Evolutionary conservation across 2,797 vertebrate species (phyloP).

Genomic region (Betta splendens): DNA sequence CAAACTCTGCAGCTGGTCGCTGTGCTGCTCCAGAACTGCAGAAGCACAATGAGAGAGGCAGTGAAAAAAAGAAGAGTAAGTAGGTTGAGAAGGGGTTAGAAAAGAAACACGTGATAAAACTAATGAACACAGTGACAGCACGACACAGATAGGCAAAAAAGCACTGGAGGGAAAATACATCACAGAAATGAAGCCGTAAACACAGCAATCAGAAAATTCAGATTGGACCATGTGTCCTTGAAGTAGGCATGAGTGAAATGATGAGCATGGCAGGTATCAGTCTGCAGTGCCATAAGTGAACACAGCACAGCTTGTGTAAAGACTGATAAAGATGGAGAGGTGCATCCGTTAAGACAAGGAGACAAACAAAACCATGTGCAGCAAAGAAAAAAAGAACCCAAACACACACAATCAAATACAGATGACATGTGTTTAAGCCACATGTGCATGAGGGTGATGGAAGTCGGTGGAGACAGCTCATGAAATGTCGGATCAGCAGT

Average conservation of each 20-base stretch:
- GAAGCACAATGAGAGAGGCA: slow-evolving; percentile 39
- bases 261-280: slow-evolving; percentile 20
- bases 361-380: slow-evolving; percentile 12
- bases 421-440: slow-evolving; percentile 17
- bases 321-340: slow-evolving; percentile 32
- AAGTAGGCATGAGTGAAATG: slow-evolving; percentile 3
- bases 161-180: slow-evolving; percentile 17
- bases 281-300: slow-evolving; percentile 32
- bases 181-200: no score
- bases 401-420: slow-evolving; percentile 23
- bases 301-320: slow-evolving; percentile 44
- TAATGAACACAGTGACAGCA: slow-evolving; percentile 25
- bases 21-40: slow-evolving; percentile 86
- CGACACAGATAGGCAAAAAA: slow-evolving; percentile 24
- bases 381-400: slow-evolving; percentile 9
- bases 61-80: slow-evolving; percentile 1
- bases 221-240: background rate
- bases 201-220: slow-evolving; percentile 11
- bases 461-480: slow-evolving; percentile 42
- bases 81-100: background rate
- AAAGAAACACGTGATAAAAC: background rate
- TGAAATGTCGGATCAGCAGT: slow-evolving; percentile 68
- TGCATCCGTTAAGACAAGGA: slow-evolving; percentile 29
- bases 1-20: slow-evolving; percentile 88
- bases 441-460: slow-evolving; percentile 36